These are phyloP conservation scores for Pinctada fucata DNA, from an alignment of 2,888 invertebrate species.

Conservation along the genomic window DNA sequence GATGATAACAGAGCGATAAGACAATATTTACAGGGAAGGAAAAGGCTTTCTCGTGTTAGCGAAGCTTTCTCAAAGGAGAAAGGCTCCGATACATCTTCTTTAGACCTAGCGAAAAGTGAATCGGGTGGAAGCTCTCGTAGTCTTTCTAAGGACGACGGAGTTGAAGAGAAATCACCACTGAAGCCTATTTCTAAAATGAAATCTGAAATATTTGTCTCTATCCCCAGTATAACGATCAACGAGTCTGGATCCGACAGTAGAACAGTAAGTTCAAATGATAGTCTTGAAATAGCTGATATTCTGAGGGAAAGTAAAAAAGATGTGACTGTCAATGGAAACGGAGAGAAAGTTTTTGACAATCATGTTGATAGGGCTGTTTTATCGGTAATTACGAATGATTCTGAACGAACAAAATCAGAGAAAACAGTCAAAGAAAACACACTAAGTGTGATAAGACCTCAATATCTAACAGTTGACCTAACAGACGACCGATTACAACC, in stretches of 20 bases:
- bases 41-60: background rate
- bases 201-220: background rate
- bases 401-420: slow-evolving; percentile 31
- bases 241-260: background rate
- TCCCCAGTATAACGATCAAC: slow-evolving; percentile 20
- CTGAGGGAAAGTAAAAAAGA: slow-evolving; percentile 34
- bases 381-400: slow-evolving; percentile 59
- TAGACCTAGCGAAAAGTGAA: background rate
- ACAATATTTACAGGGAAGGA: background rate
- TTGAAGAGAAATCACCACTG: background rate
- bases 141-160: background rate
- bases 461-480: slow-evolving; percentile 9
- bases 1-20: slow-evolving; percentile 45
- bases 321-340: background rate
- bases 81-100: background rate
- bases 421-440: background rate
- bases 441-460: slow-evolving; percentile 5
- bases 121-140: background rate
- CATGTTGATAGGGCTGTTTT: slow-evolving; percentile 56
- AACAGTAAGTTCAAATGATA: slow-evolving; percentile 34
- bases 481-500: slow-evolving; percentile 16
- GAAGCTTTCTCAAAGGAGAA: background rate
- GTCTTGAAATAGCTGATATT: slow-evolving; percentile 66
- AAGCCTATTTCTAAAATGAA: background rate
- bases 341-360: background rate